These are phyloP conservation scores for Lontra canadensis DNA, from an alignment of 2,113 vertebrate species.

Conservation along the genomic window DNA sequence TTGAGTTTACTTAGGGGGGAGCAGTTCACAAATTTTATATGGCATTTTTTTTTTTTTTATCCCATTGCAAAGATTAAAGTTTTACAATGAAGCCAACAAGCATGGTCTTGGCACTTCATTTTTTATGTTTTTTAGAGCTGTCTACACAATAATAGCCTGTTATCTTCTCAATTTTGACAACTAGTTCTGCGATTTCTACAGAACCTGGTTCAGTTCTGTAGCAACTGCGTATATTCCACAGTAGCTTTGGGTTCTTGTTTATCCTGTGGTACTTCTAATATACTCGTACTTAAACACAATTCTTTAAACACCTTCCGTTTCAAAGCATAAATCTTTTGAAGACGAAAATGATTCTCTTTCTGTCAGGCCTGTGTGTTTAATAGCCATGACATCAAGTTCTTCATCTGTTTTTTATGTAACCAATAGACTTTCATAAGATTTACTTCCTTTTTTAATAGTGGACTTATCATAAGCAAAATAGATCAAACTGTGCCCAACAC, in stretches of 20 bases:
- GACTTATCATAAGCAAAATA: constrained; percentile 68
- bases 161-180: neutral
- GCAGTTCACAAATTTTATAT: neutral
- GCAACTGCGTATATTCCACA: neutral
- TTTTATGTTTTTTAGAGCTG: neutral
- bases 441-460: constrained; percentile 49
- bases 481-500: constrained; percentile 68
- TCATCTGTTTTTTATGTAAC: constrained; percentile 19
- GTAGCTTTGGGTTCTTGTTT: neutral
- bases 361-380: neutral
- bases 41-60: neutral
- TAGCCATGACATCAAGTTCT: neutral
- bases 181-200: neutral
- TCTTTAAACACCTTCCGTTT: constrained; percentile 7
- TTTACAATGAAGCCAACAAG: neutral
- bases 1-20: constrained; percentile 17
- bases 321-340: neutral
- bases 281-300: neutral
- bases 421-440: constrained; percentile 62
- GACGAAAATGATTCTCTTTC: neutral
- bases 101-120: neutral
- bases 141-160: neutral
- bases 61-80: neutral
- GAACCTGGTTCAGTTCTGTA: neutral
- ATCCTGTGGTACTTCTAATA: neutral